phyloP scores from a whole-genome alignment of 2,888 invertebrate species.

The Encarsia formosa region DNA sequence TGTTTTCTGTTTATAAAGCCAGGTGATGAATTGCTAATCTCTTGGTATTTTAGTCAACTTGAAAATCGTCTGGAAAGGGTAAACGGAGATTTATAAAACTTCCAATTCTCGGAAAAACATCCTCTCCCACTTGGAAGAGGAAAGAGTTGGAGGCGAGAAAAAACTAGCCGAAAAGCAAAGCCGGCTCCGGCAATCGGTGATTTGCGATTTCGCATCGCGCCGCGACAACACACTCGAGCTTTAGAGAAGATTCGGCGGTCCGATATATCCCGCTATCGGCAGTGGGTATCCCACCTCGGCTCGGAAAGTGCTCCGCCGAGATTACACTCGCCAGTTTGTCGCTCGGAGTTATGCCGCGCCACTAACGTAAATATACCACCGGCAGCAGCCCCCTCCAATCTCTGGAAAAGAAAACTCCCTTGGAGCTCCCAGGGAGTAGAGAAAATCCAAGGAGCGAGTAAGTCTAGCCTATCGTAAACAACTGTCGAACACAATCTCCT shows the following conservation, averaged over 20 bases:
- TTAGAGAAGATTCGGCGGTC: conserved; percentile 29
- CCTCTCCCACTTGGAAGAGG: not conserved
- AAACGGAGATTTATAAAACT: no score
- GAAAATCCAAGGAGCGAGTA: conserved; percentile 33
- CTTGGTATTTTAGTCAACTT: no score
- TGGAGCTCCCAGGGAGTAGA: conserved; percentile 4
- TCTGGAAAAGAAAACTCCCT: not conserved
- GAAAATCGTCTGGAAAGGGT: no score
- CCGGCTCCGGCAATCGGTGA: not conserved
- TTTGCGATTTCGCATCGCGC: conserved; percentile 10
- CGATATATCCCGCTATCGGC: conserved; percentile 31
- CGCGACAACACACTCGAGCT: no score
- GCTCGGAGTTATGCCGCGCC: conserved; percentile 41
- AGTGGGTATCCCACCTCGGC: no score
- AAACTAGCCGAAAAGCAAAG: not conserved
- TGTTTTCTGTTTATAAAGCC: no score
- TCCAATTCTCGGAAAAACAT: not conserved
- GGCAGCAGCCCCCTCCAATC: not conserved
- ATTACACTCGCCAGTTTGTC: conserved; percentile 42
- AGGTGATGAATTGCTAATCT: no score
- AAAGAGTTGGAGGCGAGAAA: not conserved
- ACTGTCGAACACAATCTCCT: conserved; percentile 51
- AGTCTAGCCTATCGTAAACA: conserved; percentile 43
- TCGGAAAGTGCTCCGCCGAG: conserved; percentile 36
- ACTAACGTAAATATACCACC: conserved; percentile 41